phyloP scores from a whole-genome alignment of 2,797 vertebrate species.

The Microhierax caerulescens region DNA sequence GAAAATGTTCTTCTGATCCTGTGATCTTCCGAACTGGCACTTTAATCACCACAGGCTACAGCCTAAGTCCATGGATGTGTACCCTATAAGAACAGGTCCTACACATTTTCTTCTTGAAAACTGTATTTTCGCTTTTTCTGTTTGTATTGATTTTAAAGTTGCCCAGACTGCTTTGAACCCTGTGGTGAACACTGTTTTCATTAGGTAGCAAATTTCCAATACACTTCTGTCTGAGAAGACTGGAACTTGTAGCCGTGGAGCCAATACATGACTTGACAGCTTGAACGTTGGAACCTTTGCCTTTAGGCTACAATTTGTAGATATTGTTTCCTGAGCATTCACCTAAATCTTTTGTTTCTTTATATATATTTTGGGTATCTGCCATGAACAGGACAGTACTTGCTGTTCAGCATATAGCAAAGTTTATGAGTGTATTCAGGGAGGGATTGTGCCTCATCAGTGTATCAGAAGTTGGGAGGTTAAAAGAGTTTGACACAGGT shows the following conservation, averaged over 20 bases:
- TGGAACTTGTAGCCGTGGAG: background rate
- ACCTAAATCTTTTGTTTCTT: background rate
- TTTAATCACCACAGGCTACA: background rate
- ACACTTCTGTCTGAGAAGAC: background rate
- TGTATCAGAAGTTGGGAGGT: background rate
- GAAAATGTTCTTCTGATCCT: background rate
- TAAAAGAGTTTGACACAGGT: background rate
- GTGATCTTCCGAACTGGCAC: background rate
- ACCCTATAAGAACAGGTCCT: background rate
- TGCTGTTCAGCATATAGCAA: background rate
- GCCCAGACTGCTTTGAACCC: background rate
- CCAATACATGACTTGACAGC: background rate
- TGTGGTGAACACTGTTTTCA: background rate
- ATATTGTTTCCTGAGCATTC: background rate
- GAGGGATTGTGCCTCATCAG: background rate
- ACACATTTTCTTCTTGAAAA: background rate
- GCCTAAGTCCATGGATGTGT: background rate
- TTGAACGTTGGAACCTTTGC: background rate
- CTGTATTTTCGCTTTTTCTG: background rate
- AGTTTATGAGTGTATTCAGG: background rate
- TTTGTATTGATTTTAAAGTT: background rate
- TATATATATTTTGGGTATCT: background rate
- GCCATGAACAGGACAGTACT: background rate
- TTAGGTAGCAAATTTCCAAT: background rate
- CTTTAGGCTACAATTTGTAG: background rate